phyloP scores from a whole-genome alignment of 1,140 invertebrate genomes.

The Propsilocerus akamusi region DNA sequence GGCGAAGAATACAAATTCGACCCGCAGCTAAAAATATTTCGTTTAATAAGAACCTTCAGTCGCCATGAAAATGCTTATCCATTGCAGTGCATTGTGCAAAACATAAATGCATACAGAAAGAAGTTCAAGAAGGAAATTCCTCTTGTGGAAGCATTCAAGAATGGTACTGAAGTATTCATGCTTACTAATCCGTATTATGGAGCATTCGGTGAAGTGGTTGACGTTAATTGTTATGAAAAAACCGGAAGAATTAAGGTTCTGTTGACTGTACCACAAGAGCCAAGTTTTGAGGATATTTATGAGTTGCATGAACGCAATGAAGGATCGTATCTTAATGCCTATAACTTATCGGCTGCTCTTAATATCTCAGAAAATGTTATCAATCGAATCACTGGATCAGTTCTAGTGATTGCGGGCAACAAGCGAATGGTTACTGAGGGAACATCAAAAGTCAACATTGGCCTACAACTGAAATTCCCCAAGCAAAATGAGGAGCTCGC shows the following conservation, averaged over 20 bases:
- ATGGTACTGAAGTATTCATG: slow-evolving; percentile 50
- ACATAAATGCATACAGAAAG: slow-evolving; percentile 24
- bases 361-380: slow-evolving; percentile 48
- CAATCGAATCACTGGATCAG: slow-evolving; percentile 64
- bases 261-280: slow-evolving; percentile 22
- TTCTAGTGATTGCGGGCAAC: slow-evolving; percentile 38
- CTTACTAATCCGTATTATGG: slow-evolving; percentile 65
- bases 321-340: slow-evolving; percentile 19
- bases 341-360: slow-evolving; percentile 15
- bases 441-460: slow-evolving; percentile 57
- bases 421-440: slow-evolving; percentile 21
- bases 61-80: slow-evolving; percentile 31
- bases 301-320: slow-evolving; percentile 16
- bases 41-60: slow-evolving; percentile 13
- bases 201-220: slow-evolving; percentile 43
- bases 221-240: slow-evolving; percentile 14
- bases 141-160: slow-evolving; percentile 46
- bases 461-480: slow-evolving; percentile 81
- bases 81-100: slow-evolving; percentile 42
- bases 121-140: slow-evolving; percentile 4
- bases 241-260: slow-evolving; percentile 18
- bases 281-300: slow-evolving; percentile 19
- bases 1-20: slow-evolving; percentile 40
- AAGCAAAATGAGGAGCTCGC: slow-evolving; percentile 51
- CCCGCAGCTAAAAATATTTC: slow-evolving; percentile 20